Percentiles rank a stretch among this genome's conserved stretches.
Evolutionary conservation across 2,888 invertebrate genomes (phyloP).

Genomic region (Masnerella sp.): DNA sequence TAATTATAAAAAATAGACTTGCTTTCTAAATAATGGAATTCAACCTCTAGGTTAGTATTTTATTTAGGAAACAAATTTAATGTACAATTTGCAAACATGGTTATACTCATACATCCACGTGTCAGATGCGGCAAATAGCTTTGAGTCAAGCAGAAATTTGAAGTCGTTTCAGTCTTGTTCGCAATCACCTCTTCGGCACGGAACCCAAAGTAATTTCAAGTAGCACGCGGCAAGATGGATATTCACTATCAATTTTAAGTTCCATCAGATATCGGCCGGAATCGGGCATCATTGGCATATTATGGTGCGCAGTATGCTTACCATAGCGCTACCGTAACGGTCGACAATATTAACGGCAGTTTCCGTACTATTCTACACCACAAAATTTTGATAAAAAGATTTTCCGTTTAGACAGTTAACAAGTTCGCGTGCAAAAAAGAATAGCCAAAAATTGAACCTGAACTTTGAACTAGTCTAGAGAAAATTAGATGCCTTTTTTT

Average conservation of each 20-base stretch:
- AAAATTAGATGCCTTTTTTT: neutral
- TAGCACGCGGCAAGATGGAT: constrained; percentile 63
- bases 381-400: constrained; percentile 69
- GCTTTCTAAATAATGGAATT: no score
- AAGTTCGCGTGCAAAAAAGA: constrained; percentile 29
- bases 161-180: constrained; percentile 50
- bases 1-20: no score
- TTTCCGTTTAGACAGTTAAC: constrained; percentile 34
- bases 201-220: constrained; percentile 61
- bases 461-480: neutral
- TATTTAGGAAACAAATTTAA: constrained; percentile 21
- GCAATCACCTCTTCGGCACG: constrained; percentile 54
- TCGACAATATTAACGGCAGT: constrained; percentile 63
- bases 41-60: no score
- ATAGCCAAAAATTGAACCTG: constrained; percentile 33
- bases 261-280: constrained; percentile 48
- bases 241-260: constrained; percentile 62
- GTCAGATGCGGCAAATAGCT: constrained; percentile 52
- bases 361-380: constrained; percentile 66
- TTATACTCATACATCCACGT: constrained; percentile 49
- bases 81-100: constrained; percentile 48
- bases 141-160: constrained; percentile 46
- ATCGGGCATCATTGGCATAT: constrained; percentile 49
- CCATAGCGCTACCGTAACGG: constrained; percentile 67
- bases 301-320: constrained; percentile 51